Base-by-base conservation (phyloP, 1,140 invertebrate genomes). In the Macrosteles quadrilineatus region DNA sequence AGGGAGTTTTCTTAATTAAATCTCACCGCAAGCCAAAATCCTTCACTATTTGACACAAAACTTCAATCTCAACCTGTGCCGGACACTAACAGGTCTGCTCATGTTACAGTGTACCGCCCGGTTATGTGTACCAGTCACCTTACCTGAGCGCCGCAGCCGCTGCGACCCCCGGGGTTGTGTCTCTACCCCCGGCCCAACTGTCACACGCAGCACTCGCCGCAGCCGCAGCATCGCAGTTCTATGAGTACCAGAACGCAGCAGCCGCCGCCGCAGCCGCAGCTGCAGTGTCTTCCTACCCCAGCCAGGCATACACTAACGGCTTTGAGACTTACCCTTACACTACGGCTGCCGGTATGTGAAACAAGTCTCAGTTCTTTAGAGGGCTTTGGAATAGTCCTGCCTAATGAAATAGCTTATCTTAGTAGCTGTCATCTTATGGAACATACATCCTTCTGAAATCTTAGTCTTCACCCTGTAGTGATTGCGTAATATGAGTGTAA, bases 91-190 rank as follows among this genome's bases (percentile, higher is more conserved):
- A 43, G n/a, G 40, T 43, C n/a, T 43, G n/a, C 40, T 43, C 14
- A 12, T 40, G 32, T 31, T 74, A 66, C 74, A 79, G 80, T 43
- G 71, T 82, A 57, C 80, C 79, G 36, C 81, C 79, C 1, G 77
- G 80, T 25, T 82, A 82, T 67, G 75, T 81, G 36, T 82, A 82
- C 72, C 80, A 80, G 65, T 73, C 74, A 25, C 78, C 78, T 0
- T 79, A 79, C 70, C 63, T 79, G 73, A 74, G 73, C 12, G 73
- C 76, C 3, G 74, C 75, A 9, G 69, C 70, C 27, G 74, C 74
- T 12, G 74, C 77, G 2, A 70, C 71, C n/a, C 71, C 73, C 4
- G 78, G 78, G 21, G 71, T 80, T 43, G 77, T 79, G 55, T 75
- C 78, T n/a, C 73, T 78, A 63, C 78, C 80, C 4, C 77, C 78